These are phyloP conservation scores for Delia radicum DNA, from an alignment of 1,140 invertebrate genomes.

Conservation along the genomic window DNA sequence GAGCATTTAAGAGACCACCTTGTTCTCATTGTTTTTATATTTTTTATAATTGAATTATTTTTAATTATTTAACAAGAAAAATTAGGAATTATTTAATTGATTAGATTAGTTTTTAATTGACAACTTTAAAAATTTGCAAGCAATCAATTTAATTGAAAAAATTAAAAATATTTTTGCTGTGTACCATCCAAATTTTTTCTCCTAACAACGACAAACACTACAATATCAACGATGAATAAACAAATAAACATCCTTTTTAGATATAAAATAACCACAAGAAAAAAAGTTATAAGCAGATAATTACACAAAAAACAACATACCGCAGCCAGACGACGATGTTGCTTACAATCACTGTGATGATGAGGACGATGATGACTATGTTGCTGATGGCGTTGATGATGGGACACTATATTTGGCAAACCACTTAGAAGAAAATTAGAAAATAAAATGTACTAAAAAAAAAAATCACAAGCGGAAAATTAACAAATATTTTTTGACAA, in stretches of 20 bases:
- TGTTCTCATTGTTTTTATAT: too few species aligned
- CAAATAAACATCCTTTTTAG: neutral
- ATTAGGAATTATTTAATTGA: too few species aligned
- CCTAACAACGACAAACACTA: too few species aligned
- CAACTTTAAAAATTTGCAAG: too few species aligned
- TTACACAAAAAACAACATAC: slow-evolving; percentile 14
- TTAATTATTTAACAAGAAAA: too few species aligned
- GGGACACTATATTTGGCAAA: neutral
- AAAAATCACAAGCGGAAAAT: slow-evolving; percentile 10
- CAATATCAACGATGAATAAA: neutral
- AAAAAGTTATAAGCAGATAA: slow-evolving; percentile 9
- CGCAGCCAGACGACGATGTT: neutral
- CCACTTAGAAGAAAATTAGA: slow-evolving; percentile 3
- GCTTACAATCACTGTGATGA: neutral
- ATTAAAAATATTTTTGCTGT: too few species aligned
- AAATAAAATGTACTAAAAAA: neutral
- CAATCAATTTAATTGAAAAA: too few species aligned
- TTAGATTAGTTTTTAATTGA: too few species aligned
- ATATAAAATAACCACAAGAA: neutral
- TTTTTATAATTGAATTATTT: too few species aligned
- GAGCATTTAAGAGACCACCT: too few species aligned
- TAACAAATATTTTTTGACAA: neutral
- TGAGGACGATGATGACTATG: neutral
- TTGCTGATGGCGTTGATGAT: neutral
- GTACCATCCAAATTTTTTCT: too few species aligned